Evolutionary conservation across 2,888 invertebrate species (phyloP), one percentile per base, ranked within the genome.

Genomic region (Hydropsyche betteni): DNA sequence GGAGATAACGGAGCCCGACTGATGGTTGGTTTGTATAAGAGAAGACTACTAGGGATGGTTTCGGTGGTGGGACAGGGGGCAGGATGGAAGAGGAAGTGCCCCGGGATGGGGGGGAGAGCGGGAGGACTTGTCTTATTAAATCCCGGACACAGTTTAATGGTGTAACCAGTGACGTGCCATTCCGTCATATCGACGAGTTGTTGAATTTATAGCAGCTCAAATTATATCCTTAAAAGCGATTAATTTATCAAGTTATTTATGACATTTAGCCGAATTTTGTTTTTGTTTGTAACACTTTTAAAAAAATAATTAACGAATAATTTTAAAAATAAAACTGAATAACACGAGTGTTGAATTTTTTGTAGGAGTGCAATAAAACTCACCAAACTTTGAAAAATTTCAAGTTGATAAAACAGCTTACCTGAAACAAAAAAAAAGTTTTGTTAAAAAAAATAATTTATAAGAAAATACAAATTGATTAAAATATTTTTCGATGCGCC

Each of bases 1-100:
- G 83, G 83, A 82, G 82, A 82, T 80, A 82, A 83, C 83, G 83
- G 83, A 44, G 44, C 44, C 44, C 10, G 44, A 2, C 44, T 83
- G 83, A 82, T 81, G 52, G 71, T 44, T 12, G 53, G 52, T 53
- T 33, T 44, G 38, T n/a, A 58, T n/a, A 16, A 12, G 16, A 70
- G 68, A 34, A 68, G 50, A 53, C 44, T 16, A 44, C n/a, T n/a
- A 55, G 70, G 68, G 50, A 52, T 12, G 33, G 76, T 4, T 74
- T 50, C 51, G 70, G 52, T 12, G 50, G 52, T 12, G 36, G 76
- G 70, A 16, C 51, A 52, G 72, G 71, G 10, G 69, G 50, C 34
- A 53, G 55, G 58, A 58, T 24, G 2, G 61, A 0, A 5, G 33
- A 64, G 64, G 64, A 64, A 64, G 36, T 64, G 34, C 64, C 64